phyloP scores from a whole-genome alignment of 2,797 vertebrate genomes.

The Cynodonichthys magdalenae region DNA sequence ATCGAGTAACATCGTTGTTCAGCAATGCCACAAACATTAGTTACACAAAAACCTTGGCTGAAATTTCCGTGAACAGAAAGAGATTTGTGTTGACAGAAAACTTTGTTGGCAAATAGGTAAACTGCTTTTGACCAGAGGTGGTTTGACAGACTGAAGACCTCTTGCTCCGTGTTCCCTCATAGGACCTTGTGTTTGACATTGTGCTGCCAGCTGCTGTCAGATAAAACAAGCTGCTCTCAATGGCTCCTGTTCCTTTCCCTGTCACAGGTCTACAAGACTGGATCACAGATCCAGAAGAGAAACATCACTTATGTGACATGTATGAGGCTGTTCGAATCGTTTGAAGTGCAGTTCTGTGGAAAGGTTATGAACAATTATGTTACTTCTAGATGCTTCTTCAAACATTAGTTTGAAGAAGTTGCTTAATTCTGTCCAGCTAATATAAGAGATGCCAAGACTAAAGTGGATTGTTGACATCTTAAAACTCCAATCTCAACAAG shows the following conservation, averaged over 20 bases:
- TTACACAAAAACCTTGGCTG: slow-evolving; percentile 10
- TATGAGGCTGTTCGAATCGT: not conserved
- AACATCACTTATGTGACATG: not conserved
- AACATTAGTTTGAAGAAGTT: no score
- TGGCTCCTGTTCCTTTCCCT: slow-evolving; percentile 3
- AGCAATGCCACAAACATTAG: slow-evolving; percentile 29
- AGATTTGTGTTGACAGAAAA: slow-evolving; percentile 2
- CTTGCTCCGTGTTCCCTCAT: slow-evolving; percentile 10
- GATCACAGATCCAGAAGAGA: no score
- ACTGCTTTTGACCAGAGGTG: slow-evolving; percentile 26
- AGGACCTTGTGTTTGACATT: slow-evolving; percentile 34
- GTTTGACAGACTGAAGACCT: slow-evolving; percentile 33
- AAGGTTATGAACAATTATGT: no score
- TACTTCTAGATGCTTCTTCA: no score
- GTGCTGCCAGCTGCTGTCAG: slow-evolving; percentile 49
- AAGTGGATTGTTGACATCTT: no score
- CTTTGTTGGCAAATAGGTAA: slow-evolving; percentile 20
- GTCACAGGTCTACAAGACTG: not conserved
- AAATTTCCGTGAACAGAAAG: not conserved
- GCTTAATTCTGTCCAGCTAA: no score
- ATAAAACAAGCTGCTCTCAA: slow-evolving; percentile 22
- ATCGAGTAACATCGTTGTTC: slow-evolving; percentile 35
- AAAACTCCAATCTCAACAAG: no score
- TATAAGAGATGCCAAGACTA: no score
- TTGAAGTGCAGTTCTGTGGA: no score